Conservation (phyloP, 1,140 invertebrate genomes). For the Drosophila nikananu region DNA sequence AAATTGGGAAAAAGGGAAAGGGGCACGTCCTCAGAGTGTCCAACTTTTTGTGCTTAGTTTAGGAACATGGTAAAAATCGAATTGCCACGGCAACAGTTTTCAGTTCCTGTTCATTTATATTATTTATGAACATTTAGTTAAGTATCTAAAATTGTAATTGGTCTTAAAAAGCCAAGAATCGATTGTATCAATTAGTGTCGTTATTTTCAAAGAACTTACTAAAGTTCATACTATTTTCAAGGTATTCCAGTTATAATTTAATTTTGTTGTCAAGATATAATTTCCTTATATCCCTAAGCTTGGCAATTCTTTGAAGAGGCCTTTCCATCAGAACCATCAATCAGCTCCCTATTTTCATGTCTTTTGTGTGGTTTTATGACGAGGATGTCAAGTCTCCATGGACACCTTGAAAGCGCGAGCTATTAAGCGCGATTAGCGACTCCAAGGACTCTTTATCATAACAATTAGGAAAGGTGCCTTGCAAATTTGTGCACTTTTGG, state of each 20-base stretch:
- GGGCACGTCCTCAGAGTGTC: constrained; percentile 1
- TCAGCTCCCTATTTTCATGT: constrained; percentile 4
- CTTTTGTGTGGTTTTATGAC: constrained; percentile 2
- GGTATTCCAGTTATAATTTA: background rate
- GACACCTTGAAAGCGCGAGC: background rate
- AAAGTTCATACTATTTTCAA: background rate
- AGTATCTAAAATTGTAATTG: background rate
- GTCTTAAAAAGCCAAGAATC: background rate
- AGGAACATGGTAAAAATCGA: background rate
- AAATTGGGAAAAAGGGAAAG: constrained; percentile 3
- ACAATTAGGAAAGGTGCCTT: constrained; percentile 50
- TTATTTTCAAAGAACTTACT: background rate
- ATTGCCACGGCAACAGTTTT: too few relatives aligned
- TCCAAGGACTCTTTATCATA: constrained; percentile 21
- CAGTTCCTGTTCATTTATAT: background rate
- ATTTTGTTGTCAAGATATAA: too few relatives aligned
- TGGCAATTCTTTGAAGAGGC: background rate
- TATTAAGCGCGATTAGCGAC: background rate
- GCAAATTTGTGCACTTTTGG: constrained; percentile 64
- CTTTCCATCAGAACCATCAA: background rate
- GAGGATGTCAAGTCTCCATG: background rate
- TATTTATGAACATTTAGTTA: background rate
- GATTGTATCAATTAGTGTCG: too few relatives aligned
- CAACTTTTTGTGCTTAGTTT: constrained; percentile 6
- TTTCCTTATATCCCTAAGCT: too few relatives aligned